phyloP scores from a whole-genome alignment of 2,797 vertebrate species.

The Pangasius sanitwongsei region DNA sequence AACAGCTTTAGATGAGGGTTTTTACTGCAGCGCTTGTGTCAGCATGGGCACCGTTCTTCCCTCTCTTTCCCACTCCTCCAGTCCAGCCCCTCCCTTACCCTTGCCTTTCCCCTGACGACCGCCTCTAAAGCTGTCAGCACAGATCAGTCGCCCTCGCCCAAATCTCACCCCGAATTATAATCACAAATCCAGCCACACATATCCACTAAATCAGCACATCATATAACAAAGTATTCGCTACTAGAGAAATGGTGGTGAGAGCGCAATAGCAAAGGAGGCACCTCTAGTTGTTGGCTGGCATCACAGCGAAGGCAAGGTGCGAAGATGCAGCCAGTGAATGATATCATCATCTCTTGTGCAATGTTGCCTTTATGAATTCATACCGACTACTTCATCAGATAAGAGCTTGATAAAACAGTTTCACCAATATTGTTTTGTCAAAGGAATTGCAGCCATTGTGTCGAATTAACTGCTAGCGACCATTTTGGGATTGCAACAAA shows the following conservation, averaged over 20 bases:
- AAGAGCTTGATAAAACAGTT: background rate
- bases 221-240: background rate
- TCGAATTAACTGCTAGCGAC: background rate
- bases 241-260: background rate
- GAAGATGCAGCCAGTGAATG: background rate
- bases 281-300: slow-evolving; percentile 28
- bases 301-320: background rate
- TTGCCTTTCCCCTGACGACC: slow-evolving; percentile 67
- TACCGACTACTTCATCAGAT: background rate
- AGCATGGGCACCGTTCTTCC: slow-evolving; percentile 50
- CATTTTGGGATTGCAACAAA: slow-evolving; percentile 19
- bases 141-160: slow-evolving; percentile 75
- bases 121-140: slow-evolving; percentile 80
- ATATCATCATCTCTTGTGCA: background rate
- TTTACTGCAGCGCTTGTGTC: slow-evolving; percentile 60
- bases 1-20: slow-evolving; percentile 53
- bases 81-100: slow-evolving; percentile 58
- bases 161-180: slow-evolving; percentile 76
- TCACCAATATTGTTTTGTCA: background rate
- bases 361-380: background rate
- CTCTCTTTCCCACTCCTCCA: slow-evolving; percentile 58
- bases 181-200: slow-evolving; percentile 62
- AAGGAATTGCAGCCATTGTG: background rate
- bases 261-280: slow-evolving; percentile 21
- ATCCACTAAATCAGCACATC: slow-evolving; percentile 10